Base-by-base conservation (phyloP, 2,888 invertebrate species). In the Pterostichus madidus region DNA sequence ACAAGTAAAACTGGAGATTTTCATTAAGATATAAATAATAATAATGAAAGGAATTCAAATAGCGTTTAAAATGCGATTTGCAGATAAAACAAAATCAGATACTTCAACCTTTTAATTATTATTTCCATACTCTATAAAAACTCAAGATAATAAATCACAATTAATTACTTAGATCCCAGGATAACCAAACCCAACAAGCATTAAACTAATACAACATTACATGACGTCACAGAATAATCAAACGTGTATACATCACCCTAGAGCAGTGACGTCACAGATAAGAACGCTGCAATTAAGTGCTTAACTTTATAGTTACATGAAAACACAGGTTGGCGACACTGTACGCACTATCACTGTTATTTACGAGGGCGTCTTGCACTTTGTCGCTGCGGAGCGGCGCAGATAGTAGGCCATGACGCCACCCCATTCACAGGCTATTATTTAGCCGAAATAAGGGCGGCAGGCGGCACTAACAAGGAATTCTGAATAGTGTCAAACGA, bases 301-400 rank as follows among this genome's bases (percentile, higher is more conserved):
- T 44, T 46, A 49, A 75, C 31, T 75, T 75, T 75, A 75, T 75
- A 75, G 75, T 75, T 64, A 75, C 75, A 75, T 52, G 75, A 75
- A 75, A 75, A 75, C 75, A 75, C 52, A 49, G 24, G 75, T 75
- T 52, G 75, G 71, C 17, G 75, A 75, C 75, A 52, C 75, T 17
- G 17, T 32, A 52, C 64, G 64, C 64, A 64, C 64, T 59, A 59
- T 59, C 59, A 31, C 24, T 64, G 64, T 64, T 64, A 64, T 64
- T 64, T 64, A 64, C 64, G 64, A 64, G 35, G 49, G 64, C 64
- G 64, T 10, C 64, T 32, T 59, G 59, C 31, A 59, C 35, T 32
- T 13, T 32, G 32, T 32, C 32, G 64, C 31, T 35, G 64, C 11
- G 52, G 52, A 52, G 46, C 2, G 46, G 17, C 15, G 53, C 53